These are phyloP conservation scores for Caenorhabditis imperialis DNA, from an alignment of 2,888 invertebrate genomes.

Conservation along the genomic window DNA sequence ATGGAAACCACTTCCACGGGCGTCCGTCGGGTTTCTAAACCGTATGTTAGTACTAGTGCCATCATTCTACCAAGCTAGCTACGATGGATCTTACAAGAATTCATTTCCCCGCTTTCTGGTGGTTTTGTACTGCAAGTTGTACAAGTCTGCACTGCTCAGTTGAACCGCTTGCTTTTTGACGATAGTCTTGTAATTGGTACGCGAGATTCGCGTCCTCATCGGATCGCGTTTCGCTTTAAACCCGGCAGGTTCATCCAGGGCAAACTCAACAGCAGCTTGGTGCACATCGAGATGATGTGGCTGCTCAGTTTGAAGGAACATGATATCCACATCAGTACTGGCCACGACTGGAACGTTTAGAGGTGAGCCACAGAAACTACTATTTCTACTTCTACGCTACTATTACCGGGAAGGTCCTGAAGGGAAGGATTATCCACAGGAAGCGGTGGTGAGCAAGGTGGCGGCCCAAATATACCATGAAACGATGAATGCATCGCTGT, in stretches of 20 bases:
- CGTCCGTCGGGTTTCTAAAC: neutral
- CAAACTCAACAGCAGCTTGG: too few relatives aligned
- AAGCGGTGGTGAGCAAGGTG: constrained; percentile 1
- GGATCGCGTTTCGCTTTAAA: neutral
- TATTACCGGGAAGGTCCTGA: constrained; percentile 13
- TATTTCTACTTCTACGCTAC: neutral
- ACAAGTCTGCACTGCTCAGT: neutral
- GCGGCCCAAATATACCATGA: neutral
- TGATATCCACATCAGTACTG: too few relatives aligned
- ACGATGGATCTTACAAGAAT: constrained; percentile 11
- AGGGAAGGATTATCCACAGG: neutral
- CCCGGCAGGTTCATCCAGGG: too few relatives aligned
- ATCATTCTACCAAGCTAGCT: too few relatives aligned
- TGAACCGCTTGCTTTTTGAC: constrained; percentile 1
- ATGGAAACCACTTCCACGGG: neutral
- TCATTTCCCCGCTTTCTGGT: constrained; percentile 4
- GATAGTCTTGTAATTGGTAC: constrained; percentile 11
- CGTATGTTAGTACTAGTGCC: too few relatives aligned
- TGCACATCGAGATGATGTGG: too few relatives aligned
- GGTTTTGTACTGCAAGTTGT: constrained; percentile 10
- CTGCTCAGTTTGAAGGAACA: too few relatives aligned
- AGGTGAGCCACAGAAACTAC: too few relatives aligned
- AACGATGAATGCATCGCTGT: constrained; percentile 24
- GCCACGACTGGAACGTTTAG: too few relatives aligned
- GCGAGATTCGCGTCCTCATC: neutral